A percentile compares a stretch with the other conserved stretches of the same genome.
phyloP scores from a whole-genome alignment of 2,797 vertebrate genomes.

The Loris lydekkerianus region DNA sequence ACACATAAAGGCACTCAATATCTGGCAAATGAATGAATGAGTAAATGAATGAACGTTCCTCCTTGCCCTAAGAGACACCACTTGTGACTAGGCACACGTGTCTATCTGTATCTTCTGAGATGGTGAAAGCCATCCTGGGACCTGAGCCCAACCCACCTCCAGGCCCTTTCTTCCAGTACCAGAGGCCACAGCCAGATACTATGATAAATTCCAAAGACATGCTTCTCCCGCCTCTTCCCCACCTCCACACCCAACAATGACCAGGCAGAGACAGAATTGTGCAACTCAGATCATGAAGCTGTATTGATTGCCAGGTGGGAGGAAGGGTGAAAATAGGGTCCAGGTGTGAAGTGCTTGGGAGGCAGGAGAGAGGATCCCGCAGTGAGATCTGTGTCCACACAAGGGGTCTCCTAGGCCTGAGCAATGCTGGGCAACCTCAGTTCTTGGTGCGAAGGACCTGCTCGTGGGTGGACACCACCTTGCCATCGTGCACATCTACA shows the following conservation, averaged over 20 bases:
- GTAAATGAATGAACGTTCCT: background rate
- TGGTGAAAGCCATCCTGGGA: conserved; percentile 27
- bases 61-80: background rate
- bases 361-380: background rate
- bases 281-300: conserved; percentile 80
- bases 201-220: background rate
- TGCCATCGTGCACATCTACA: conserved; percentile 84
- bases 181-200: conserved; percentile 61
- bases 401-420: background rate
- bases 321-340: background rate
- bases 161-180: conserved; percentile 65
- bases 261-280: conserved; percentile 53
- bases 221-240: background rate
- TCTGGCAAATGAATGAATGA: background rate
- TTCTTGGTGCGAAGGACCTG: conserved; percentile 82
- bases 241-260: conserved; percentile 60
- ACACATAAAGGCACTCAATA: background rate
- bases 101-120: background rate
- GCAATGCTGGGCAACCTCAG: conserved; percentile 51
- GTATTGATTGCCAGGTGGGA: conserved; percentile 75
- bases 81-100: background rate
- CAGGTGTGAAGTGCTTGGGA: background rate
- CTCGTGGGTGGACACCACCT: conserved; percentile 85
- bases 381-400: background rate
- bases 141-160: conserved; percentile 53